Evolutionary conservation across 2,888 invertebrate species (phyloP), one percentile per base, ranked within the genome.

Genomic region (Metopia argyrocephala): DNA sequence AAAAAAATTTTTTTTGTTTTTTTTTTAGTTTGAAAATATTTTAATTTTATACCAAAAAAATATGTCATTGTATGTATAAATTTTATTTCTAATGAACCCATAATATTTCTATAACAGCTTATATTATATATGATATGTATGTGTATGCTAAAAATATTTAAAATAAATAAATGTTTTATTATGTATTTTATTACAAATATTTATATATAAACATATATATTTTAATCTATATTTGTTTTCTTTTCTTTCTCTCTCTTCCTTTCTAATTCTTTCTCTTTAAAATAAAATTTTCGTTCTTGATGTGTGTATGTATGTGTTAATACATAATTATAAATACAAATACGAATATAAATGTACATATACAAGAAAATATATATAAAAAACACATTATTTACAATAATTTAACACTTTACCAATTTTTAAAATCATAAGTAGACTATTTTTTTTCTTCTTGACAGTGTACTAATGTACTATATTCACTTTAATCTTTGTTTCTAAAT

Each of bases 301-400:
- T 78, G 74, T 79, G 65, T 78, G 76, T 78, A 18, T 78, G 38
- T 81, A 50, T 76, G 76, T 81, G 28, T 52, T n/a, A 59, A 38
- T 38, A 38, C 15, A n/a, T n/a, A n/a, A n/a, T n/a, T n/a, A n/a
- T n/a, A n/a, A 38, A 38, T 15, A 15, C 15, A 3, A 12, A 12
- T 61, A 12, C 18, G 48, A 46, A 27, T 15, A 54, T 25, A 25
- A 15, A 56, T 38, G 15, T 38, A 6, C 15, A 28, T n/a, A 27
- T 27, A 27, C 18, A 2, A 9, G 38, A 50, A 20, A 54, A 21
- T 48, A 48, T 68, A 56, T 50, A 27, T 45, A 21, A 18, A 57
- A 68, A 75, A 38, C 61, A 56, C 74, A 12, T n/a, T 5, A 57
- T 25, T 52, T 28, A 25, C 69, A 15, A 62, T 23, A 54, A 69